These are phyloP conservation scores for Cheilosia variabilis DNA, from an alignment of 2,888 invertebrate species.

Conservation along the genomic window DNA sequence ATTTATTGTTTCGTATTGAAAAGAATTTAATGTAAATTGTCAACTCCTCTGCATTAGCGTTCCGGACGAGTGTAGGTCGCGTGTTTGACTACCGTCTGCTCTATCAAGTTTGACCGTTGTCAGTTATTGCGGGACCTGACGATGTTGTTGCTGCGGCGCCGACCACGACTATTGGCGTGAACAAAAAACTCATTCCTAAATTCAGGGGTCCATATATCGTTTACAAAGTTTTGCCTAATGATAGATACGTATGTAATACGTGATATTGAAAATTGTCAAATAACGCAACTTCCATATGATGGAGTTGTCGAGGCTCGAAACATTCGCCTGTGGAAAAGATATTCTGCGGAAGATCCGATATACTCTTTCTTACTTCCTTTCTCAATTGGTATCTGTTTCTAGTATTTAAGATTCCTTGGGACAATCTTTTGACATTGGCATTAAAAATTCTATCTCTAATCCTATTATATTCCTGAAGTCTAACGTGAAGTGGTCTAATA, in stretches of 20 bases:
- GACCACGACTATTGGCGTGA: neutral
- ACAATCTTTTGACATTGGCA: neutral
- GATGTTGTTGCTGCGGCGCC: too few relatives aligned
- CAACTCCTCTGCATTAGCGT: too few relatives aligned
- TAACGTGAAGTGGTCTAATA: slow-evolving; percentile 1
- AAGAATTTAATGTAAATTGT: too few relatives aligned
- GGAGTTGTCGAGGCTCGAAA: slow-evolving; percentile 3
- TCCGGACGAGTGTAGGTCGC: too few relatives aligned
- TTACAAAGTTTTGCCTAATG: neutral
- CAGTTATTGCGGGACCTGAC: too few relatives aligned
- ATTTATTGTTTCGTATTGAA: too few relatives aligned
- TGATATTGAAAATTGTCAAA: slow-evolving; percentile 12
- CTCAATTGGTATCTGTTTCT: neutral
- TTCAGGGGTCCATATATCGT: slow-evolving; percentile 17
- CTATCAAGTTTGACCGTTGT: too few relatives aligned
- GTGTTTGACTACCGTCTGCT: too few relatives aligned
- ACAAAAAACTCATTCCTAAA: slow-evolving; percentile 16
- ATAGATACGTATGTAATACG: slow-evolving; percentile 6
- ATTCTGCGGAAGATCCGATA: neutral
- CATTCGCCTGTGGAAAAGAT: slow-evolving; percentile 4
- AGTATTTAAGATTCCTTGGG: too few relatives aligned
- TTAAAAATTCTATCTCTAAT: slow-evolving; percentile 20
- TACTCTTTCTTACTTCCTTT: neutral
- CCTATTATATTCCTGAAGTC: slow-evolving; percentile 8
- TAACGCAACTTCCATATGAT: slow-evolving; percentile 3